Conservation (phyloP, 2,888 invertebrate genomes). For the Balanococcus diminutus region DNA sequence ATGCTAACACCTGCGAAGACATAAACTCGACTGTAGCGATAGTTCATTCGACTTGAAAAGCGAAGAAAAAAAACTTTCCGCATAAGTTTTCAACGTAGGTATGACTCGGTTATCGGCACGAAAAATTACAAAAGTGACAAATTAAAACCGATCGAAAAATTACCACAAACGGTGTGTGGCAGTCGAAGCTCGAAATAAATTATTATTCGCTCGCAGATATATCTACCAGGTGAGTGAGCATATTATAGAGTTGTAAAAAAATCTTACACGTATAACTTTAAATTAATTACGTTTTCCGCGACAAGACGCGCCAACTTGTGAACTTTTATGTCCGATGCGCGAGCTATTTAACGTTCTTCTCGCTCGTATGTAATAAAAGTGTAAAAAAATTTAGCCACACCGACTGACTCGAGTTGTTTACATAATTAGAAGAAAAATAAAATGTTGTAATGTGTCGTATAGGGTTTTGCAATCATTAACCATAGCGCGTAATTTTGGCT, state of each 20-base stretch:
- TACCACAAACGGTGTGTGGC: background rate
- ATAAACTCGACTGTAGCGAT: background rate
- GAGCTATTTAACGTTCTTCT: background rate
- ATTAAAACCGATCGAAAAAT: background rate
- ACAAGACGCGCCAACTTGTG: background rate
- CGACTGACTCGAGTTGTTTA: conserved; percentile 21
- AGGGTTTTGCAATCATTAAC: conserved; percentile 24
- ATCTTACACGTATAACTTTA: background rate
- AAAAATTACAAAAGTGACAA: background rate
- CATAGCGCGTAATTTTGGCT: conserved; percentile 9
- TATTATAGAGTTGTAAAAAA: background rate
- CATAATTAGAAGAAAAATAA: conserved; percentile 29
- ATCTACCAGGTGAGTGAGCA: background rate
- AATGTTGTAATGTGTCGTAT: background rate
- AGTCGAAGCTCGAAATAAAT: background rate
- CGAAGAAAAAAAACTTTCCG: background rate
- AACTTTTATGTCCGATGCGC: conserved; percentile 23
- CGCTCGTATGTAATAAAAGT: background rate
- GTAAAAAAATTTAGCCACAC: conserved; percentile 14
- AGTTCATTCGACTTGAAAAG: background rate
- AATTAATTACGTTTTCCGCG: conserved; percentile 10
- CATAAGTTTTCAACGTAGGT: background rate
- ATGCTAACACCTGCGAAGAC: conserved; percentile 64
- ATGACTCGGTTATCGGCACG: background rate
- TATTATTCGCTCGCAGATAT: background rate